Percentiles rank a stretch among this genome's conserved stretches.
These are phyloP conservation scores for Steinernema carpocapsae DNA, from an alignment of 2,888 invertebrate species.

Conservation along the genomic window DNA sequence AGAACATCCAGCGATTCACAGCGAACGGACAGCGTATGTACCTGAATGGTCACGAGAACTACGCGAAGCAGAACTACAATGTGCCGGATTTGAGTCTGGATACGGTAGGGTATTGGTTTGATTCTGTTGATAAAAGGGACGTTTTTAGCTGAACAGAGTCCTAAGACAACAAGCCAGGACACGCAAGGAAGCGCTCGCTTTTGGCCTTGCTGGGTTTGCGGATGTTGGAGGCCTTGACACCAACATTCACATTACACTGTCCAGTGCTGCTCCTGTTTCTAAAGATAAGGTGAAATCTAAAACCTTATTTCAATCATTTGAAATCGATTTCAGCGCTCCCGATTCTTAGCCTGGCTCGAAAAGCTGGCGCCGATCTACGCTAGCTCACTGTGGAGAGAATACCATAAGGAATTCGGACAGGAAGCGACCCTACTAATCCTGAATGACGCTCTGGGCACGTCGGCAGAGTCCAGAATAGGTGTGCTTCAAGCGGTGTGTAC, in stretches of 20 bases:
- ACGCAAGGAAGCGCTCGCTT: neutral
- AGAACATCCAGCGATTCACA: neutral
- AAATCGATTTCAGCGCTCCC: neutral
- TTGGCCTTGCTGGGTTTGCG: neutral
- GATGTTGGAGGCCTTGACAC: neutral
- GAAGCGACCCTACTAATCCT: neutral
- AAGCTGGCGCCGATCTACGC: conserved; percentile 4
- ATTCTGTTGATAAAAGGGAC: neutral
- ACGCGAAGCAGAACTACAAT: neutral
- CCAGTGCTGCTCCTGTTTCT: neutral
- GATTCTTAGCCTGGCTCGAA: neutral
- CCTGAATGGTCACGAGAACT: conserved; percentile 5
- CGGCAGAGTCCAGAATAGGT: neutral
- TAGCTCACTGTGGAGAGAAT: conserved; percentile 4
- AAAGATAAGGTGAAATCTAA: neutral
- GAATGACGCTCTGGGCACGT: neutral
- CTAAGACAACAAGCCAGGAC: neutral
- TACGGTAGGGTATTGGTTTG: neutral
- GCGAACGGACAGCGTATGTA: neutral
- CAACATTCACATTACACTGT: neutral
- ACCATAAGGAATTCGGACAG: neutral
- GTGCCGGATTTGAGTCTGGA: neutral
- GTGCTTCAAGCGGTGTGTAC: neutral
- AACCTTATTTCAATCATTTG: no score
- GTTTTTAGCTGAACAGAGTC: neutral